Base-by-base conservation (phyloP, 2,888 invertebrate genomes). In the Catocala sponsa region DNA sequence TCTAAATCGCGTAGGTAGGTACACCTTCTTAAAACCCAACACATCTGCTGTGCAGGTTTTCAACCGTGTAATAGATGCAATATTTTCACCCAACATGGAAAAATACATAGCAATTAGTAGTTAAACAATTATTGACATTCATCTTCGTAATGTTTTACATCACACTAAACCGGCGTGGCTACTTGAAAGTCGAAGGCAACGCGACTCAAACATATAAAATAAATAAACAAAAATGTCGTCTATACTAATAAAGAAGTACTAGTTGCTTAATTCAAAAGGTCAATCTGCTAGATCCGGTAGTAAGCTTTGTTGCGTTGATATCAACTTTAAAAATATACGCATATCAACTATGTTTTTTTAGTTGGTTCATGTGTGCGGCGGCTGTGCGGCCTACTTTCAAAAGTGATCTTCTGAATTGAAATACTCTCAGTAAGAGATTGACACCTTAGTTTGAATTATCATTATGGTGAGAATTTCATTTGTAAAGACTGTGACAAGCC, bases 211-310 rank as follows among this genome's bases (percentile, higher is more conserved):
- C 56, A 71, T 51, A 35, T 10, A 60, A 51, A 56, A 60, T 59
- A 71, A 63, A 71, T 59, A 70, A 74, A 74, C 53, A 74, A 74
- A 65, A 72, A 59, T 58, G 63, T 58, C 59, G 52, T 53, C 56
- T 59, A 54, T 57, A 70, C 59, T 47, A 63, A 57, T 58, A 73
- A 42, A 32, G 50, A 66, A 56, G 66, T 73, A 53, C 15, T 13
- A 42, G 72, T 74, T 74, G 58, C 71, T 38, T 63, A 74, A 67
- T 74, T 48, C 70, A 46, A 65, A 69, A 72, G 65, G 73, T 72
- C 73, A 71, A 69, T 69, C 69, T 56, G 62, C 62, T 43, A 56
- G 25, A 46, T 42, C 43, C 65, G n/a, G 54, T 43, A 54, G 54
- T 25, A 65, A 65, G 68, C 50, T 12, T 25, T 25, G 9, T 38